Conservation (phyloP, 2,888 invertebrate species). For the Anorthoa munda region DNA sequence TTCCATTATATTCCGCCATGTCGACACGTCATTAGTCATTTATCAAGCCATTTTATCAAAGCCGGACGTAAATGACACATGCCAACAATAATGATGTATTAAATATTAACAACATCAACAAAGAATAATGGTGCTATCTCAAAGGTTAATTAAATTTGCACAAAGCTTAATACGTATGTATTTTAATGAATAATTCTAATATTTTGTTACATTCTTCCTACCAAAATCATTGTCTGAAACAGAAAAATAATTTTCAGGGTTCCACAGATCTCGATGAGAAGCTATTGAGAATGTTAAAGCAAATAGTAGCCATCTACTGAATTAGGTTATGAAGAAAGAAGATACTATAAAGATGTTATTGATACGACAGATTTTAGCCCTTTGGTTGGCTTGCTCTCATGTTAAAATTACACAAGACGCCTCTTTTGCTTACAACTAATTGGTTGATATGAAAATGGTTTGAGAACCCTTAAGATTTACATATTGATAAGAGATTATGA, state of each 20-base stretch:
- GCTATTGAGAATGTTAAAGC: background rate
- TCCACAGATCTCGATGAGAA: slow-evolving; percentile 1
- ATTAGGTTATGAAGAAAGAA: background rate
- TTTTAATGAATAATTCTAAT: slow-evolving; percentile 8
- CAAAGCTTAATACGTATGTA: background rate
- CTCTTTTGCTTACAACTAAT: background rate
- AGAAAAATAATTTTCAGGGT: slow-evolving; percentile 6
- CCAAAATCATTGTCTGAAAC: slow-evolving; percentile 28
- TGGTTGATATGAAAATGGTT: background rate
- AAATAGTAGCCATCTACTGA: background rate
- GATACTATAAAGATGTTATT: background rate
- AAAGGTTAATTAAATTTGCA: slow-evolving; percentile 24
- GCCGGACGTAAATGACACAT: background rate
- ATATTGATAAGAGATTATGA: background rate
- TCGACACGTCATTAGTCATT: background rate
- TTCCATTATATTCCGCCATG: background rate
- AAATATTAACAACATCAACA: background rate
- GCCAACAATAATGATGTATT: background rate
- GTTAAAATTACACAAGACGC: background rate
- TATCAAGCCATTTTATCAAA: background rate
- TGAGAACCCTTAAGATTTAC: background rate
- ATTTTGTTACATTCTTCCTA: slow-evolving; percentile 11
- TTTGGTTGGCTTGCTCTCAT: background rate
- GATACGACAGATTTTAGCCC: background rate
- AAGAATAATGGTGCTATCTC: background rate